Percentiles rank a stretch among this genome's conserved stretches.
phyloP scores from a whole-genome alignment of 2,888 invertebrate species.

The Miltochrista miniata region DNA sequence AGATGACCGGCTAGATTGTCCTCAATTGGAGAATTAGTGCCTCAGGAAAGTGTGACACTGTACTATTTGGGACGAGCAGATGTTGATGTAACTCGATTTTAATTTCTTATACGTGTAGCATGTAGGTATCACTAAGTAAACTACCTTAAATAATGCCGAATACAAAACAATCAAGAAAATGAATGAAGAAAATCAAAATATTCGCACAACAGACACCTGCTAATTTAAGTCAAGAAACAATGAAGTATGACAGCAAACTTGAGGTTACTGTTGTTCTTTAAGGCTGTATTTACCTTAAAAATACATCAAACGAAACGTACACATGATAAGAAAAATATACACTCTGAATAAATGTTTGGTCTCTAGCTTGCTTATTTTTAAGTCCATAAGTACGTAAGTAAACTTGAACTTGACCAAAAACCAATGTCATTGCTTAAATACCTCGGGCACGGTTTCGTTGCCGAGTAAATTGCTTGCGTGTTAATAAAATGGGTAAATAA shows the following conservation, averaged over 20 bases:
- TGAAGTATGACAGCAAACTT: background rate
- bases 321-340: slow-evolving; percentile 5
- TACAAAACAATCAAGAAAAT: too few relatives aligned
- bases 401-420: slow-evolving; percentile 77
- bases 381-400: slow-evolving; percentile 14
- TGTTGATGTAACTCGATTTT: slow-evolving; percentile 25
- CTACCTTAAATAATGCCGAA: too few relatives aligned
- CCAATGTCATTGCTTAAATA: slow-evolving; percentile 52
- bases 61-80: slow-evolving; percentile 33
- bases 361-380: slow-evolving; percentile 30
- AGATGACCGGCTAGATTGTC: slow-evolving; percentile 70
- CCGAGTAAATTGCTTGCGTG: slow-evolving; percentile 45
- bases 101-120: slow-evolving; percentile 29
- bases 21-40: slow-evolving; percentile 73
- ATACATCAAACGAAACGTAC: slow-evolving; percentile 4
- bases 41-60: slow-evolving; percentile 51
- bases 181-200: too few relatives aligned
- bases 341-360: slow-evolving; percentile 30
- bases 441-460: slow-evolving; percentile 45
- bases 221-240: background rate
- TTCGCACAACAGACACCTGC: background rate
- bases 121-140: too few relatives aligned
- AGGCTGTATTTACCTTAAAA: slow-evolving; percentile 11
- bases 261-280: background rate
- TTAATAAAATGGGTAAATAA: slow-evolving; percentile 71